Base-by-base conservation (phyloP, 2,113 vertebrate species). In the Chloropsis hardwickii region DNA sequence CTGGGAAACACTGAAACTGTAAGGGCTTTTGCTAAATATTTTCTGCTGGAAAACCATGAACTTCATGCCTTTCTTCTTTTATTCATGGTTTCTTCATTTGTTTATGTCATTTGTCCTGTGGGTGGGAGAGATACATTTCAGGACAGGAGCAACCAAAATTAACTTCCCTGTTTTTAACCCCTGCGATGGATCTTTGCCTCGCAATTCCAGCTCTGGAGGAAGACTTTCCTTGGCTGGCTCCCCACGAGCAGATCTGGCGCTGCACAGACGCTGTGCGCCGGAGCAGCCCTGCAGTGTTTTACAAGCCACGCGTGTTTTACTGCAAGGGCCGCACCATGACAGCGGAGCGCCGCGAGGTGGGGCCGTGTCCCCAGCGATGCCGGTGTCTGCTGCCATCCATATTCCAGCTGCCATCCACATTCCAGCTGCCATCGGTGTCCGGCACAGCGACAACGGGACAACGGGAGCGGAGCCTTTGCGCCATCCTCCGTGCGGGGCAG, bases 251-350 rank as follows among this genome's bases (percentile, higher is more conserved):
- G 18, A 15, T 4, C 6, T 20, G 69, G 10, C 8, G 10, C 42
- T 13, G 27, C 33, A 4, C 4, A 1, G 28, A 2, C 14, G 45
- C 24, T 23, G 23, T 4, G 39, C 11, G 3, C 3, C 3, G 53
- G 13, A 12, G 1, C 37, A 28, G 58, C 5, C 0, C 3, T 29
- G 73, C 3, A 17, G 21, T 0, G 1, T 7, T 44, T 21, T 12
- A 37, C 67, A 2, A 3, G 6, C 4, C 20, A 0, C 3, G 4
- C 14, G 22, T 2, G n/a, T 12, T 7, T 3, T 0, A 0, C 0
- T 2, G 25, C 0, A 0, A 0, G 1, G 37, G 23, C 51, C 13
- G 51, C 69, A 6, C 53, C 6, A 7, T 20, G 67, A 0, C 67
- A 13, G 58, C 50, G 66, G 3, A 48, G 42, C 50, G 74, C 29